phyloP scores from a whole-genome alignment of 35 echinoderm and acorn worm species.

The Chiridota heheva region DNA sequence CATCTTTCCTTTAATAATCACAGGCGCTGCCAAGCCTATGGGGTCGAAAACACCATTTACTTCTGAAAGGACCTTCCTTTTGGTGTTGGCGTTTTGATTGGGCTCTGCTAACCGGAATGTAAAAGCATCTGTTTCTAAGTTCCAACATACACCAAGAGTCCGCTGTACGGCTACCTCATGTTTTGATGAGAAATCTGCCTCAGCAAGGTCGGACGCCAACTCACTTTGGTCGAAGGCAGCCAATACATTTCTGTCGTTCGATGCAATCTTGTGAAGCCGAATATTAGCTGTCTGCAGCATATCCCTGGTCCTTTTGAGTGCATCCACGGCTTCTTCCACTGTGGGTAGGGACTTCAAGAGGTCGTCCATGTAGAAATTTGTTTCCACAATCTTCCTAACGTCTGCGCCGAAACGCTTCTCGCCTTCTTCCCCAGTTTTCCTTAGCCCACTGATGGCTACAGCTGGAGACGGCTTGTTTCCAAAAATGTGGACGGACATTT shows the following conservation, averaged over 20 bases:
- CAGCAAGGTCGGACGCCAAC: conserved; percentile 25
- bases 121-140: conserved; percentile 18
- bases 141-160: conserved; percentile 46
- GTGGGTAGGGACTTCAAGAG: conserved; percentile 30
- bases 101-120: conserved; percentile 26
- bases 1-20: conserved; percentile 44
- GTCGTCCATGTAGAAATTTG: conserved; percentile 57
- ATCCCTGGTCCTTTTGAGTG: conserved; percentile 41
- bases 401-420: conserved; percentile 18
- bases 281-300: conserved; percentile 52
- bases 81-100: neutral
- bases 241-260: conserved; percentile 30
- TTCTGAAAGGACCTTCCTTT: conserved; percentile 27
- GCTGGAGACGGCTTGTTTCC: conserved; percentile 53
- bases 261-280: conserved; percentile 48
- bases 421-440: conserved; percentile 38
- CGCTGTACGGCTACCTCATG: conserved; percentile 23
- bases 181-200: conserved; percentile 29
- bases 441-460: conserved; percentile 36
- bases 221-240: conserved; percentile 46
- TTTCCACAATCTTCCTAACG: conserved; percentile 5
- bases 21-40: conserved; percentile 45
- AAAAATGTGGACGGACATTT: conserved; percentile 53
- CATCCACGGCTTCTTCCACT: conserved; percentile 41
- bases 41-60: conserved; percentile 46